Base-by-base conservation (phyloP, 2,113 vertebrate species). In the Delphinapterus leucas region DNA sequence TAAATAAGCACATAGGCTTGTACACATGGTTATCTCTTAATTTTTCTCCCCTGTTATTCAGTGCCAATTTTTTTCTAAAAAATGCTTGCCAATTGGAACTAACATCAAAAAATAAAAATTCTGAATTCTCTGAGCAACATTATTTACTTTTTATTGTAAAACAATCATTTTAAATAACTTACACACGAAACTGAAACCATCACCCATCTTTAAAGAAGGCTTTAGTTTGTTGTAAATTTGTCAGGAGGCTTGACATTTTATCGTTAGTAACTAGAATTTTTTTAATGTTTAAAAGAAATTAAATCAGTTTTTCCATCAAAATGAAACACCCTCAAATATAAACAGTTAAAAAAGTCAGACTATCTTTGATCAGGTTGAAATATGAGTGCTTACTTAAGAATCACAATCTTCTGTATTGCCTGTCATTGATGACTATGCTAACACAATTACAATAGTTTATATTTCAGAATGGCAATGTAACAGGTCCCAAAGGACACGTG, bases 391-490 rank as follows among this genome's bases (percentile, higher is more conserved):
- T 91, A 3, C 71, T 95, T 44, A 58, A 95, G 95, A 93, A 65
- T 82, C 76, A 74, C 21, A 93, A 0, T 95, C 44, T 88, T 67
- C 58, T 83, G 31, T 81, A 41, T 88, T 96, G 33, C 73, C 21
- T 94, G 25, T 96, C 81, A 49, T 8, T 97, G 79, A 79, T 91
- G 33, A 85, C 20, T 38, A 36, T 58, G 26, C 28, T 95, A 94
- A 97, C 38, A 95, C 26, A 95, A 96, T 97, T 97, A 90, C 31
- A 84, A 17, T 61, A 85, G 85, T 90, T 96, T 97, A 60, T 86
- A 65, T 90, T 89, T 96, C 88, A 96, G 60, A 95, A 88, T 96
- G 38, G 41, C 28, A 90, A 11, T 84, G 25, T 93, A 86, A 95
- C 41, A 82, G 15, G 31, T 95, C 89, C 41, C 86, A 82, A 68